Conservation (phyloP, 2,113 vertebrate species). For the Malurus alboscapulatus region DNA sequence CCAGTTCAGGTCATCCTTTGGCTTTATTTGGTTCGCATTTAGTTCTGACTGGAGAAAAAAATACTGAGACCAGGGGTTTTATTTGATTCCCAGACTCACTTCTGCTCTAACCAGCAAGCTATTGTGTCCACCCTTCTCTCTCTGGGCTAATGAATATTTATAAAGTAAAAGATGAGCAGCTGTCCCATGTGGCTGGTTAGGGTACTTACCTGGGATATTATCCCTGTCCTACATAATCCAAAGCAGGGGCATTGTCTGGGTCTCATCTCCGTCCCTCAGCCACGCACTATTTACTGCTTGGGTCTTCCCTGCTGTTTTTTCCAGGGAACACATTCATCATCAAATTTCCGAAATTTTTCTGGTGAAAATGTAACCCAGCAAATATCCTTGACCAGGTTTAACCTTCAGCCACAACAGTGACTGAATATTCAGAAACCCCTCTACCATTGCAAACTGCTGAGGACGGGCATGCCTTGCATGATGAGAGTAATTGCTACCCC, state of each 20-base stretch:
- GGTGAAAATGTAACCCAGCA: neutral
- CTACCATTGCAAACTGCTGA: neutral
- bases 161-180: neutral
- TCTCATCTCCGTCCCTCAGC: neutral
- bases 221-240: neutral
- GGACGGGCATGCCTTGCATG: neutral
- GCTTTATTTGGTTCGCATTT: rapidly evolving
- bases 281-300: neutral
- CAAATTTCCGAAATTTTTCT: neutral
- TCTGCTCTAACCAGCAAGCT: neutral
- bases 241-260: neutral
- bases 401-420: neutral
- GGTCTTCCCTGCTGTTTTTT: neutral
- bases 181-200: neutral
- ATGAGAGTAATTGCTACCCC: neutral
- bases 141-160: neutral
- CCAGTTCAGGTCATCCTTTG: neutral
- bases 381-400: neutral
- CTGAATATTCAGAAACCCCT: neutral
- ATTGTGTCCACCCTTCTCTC: neutral
- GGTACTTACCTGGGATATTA: neutral
- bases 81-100: neutral
- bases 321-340: neutral
- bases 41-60: neutral
- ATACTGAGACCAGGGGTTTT: neutral